phyloP scores from a whole-genome alignment of 2,113 vertebrate species.

The Prinia subflava region DNA sequence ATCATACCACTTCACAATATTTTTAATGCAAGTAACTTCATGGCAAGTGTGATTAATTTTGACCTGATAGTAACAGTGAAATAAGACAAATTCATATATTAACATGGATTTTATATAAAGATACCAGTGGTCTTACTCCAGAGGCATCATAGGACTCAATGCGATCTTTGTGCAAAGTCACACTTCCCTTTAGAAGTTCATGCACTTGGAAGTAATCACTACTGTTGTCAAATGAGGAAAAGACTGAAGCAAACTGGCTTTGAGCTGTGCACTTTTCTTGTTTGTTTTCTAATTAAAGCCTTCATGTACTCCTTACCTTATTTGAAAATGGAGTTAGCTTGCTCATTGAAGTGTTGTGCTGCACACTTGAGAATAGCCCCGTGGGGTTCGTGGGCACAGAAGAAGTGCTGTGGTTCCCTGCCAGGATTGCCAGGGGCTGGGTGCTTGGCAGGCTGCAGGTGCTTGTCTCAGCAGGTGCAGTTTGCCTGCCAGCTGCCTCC shows the following conservation, averaged over 20 bases:
- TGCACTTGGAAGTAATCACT: background rate
- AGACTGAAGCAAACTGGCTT: background rate
- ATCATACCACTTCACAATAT: background rate
- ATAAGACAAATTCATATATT: background rate
- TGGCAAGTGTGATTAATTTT: background rate
- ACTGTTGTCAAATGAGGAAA: background rate
- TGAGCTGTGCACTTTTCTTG: background rate
- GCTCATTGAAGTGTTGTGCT: background rate
- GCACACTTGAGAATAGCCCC: background rate
- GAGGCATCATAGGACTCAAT: background rate
- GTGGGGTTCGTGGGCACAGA: background rate
- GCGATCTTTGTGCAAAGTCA: background rate
- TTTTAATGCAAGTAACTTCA: background rate
- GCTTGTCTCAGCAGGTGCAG: constrained; percentile 39
- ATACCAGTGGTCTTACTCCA: background rate
- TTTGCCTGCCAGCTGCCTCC: background rate
- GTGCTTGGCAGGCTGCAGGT: background rate
- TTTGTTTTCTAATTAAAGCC: background rate
- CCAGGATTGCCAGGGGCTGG: background rate
- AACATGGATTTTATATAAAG: background rate
- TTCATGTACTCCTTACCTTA: background rate
- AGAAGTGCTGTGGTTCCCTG: background rate
- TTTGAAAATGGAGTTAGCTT: background rate
- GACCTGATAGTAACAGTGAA: background rate
- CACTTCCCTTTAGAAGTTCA: background rate